Evolutionary conservation across 2,888 invertebrate genomes (phyloP), one percentile per base, ranked within the genome.

Genomic region (Drosophila gaucha): DNA sequence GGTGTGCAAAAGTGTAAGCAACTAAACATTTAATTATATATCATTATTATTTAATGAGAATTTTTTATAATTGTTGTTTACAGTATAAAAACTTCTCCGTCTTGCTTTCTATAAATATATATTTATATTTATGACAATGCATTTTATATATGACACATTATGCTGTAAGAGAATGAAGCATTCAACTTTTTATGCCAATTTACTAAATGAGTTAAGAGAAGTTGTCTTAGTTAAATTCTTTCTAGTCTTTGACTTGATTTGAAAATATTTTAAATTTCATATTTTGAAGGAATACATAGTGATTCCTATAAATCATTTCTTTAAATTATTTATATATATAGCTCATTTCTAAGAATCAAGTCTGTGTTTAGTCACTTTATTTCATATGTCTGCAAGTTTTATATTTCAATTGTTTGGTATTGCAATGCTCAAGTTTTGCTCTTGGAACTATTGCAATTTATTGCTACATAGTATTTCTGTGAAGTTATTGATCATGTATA

Each of bases 381-480:
- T 18, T 0, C 6, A 9, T 12, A 6, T 12, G 0, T 24, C 12
- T 9, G n/a, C n/a, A n/a, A n/a, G 26, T 16, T 35, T 26, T 16
- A 3, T 18, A 49, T 49, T 35, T n/a, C 35, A 12, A 6, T 9
- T n/a, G 12, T 16, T 12, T 35, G 24, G 14, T 10, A 41, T 41
- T 41, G 12, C 2, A 16, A 8, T 16, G 1, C 16, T 35, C 35
- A 16, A 16, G 12, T 8, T 35, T 6, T 26, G 6, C 14, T 24
- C 22, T 10, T 10, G 8, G 44, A 30, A 20, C 18, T 30, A n/a
- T 2, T 20, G 30, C 44, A 30, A 24, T 12, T 24, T 33, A n/a
- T 49, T 49, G 33, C 30, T 14, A 47, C 31, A 47, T 22, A n/a
- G n/a, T n/a, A 20, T 46, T 28, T 31, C 20, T 1, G 46, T 10